Evolutionary conservation across 2,797 vertebrate genomes (phyloP), one percentile per base, ranked within the genome.

Genomic region (Sebastes iracundus): DNA sequence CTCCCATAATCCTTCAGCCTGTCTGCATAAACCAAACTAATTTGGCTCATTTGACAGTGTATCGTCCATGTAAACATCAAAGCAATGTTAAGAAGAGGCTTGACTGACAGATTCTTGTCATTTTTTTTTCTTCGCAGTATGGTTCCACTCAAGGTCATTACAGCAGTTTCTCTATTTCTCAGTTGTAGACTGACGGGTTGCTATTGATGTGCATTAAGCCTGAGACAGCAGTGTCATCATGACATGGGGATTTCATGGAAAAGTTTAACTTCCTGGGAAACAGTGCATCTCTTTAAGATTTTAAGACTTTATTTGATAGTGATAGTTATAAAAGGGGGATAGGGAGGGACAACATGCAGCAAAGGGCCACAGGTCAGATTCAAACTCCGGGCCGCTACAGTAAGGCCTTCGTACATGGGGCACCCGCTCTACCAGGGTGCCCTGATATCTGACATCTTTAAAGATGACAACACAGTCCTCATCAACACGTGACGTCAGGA

Each of bases 1-100:
- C 68, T 87, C 77, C 35, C 61, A 80, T 91, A 90, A 94, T 92
- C 92, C 88, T 79, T 60, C 75, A 81, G 70, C 66, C 55, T 62
- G 77, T 79, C 75, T 42, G 85, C 80, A 79, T 85, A 81, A 92
- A 53, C 67, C 81, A 69, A 76, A 75, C 75, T 90, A 83, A 90
- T 92, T 89, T 86, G 74, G 42, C 72, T 90, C 79, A 84, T 87
- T 92, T 90, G 79, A 82, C 80, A 77, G 81, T 18, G 23, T 27
- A 72, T 80, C 33, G 3, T 88, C 85, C 68, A 67, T 76, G 69
- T 72, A 77, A 84, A 86, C 88, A 87, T 81, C 78, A 83, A 85
- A 79, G 75, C 56, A 10, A 27, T 75, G 65, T 80, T 53, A 80
- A 83, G 78, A 74, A n/a, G 65, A 82, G 20, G 53, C 30, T 59